Base-by-base conservation (phyloP, 1,140 invertebrate species). In the Gryllus bimaculatus region DNA sequence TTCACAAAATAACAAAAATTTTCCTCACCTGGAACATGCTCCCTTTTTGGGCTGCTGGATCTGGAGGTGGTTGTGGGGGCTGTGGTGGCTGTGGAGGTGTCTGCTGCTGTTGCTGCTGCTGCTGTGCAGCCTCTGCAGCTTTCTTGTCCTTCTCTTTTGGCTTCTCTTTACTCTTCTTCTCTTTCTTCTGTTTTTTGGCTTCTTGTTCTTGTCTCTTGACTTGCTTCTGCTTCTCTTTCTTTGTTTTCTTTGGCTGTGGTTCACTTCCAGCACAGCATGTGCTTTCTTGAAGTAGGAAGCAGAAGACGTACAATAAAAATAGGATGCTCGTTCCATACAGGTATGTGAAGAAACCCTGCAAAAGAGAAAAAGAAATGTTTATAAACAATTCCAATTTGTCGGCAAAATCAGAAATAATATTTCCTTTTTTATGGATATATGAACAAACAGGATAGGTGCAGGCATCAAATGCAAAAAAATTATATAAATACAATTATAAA, bases 231-330 rank as follows among this genome's bases (percentile, higher is more conserved):
- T 90, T 90, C 85, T 94, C 93, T 83, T 93, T 92, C 78, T 93
- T 92, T 82, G 92, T 92, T 74, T 90, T 90, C 18, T 89, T 89
- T 73, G 90, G 89, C 48, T 54, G 47, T 26, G 48, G 75, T 84
- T 91, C 91, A 66, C 89, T 90, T 80, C 90, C 90, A 79, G 90
- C 90, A 86, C 93, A 94, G 86, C 93, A 94, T 80, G 93, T 90
- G 87, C 93, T 93, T 86, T 96, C 95, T 89, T 96, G 94, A 79
- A 99, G 91, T 80, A 99, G 89, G 89, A 98, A 98, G 87, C 95
- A 95, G 89, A 98, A 98, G 75, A 98, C 95, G 87, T 98, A 99
- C 81, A 98, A 88, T 82, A 99, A 90, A 89, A 98, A 99, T 81
- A 98, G 87, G 84, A 99, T 96, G 87, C 96, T 98, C 86, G 93